Conservation (phyloP, 1,140 invertebrate genomes). For the Spodoptera frugiperda region DNA sequence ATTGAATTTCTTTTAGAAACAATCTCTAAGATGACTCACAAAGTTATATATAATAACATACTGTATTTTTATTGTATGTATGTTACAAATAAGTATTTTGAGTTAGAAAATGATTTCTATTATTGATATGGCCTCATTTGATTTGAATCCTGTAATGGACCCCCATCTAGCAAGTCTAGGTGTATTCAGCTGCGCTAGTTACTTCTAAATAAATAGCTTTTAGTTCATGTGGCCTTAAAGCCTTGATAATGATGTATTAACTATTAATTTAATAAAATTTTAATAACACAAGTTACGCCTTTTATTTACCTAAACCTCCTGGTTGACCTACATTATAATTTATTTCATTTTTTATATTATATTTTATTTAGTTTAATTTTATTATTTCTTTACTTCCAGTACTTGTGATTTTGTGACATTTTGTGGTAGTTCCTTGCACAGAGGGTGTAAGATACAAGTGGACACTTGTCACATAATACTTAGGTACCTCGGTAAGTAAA, state of each 20-base stretch:
- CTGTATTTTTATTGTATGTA: slow-evolving; percentile 8
- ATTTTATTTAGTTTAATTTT: too few relatives aligned
- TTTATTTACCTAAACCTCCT: neutral
- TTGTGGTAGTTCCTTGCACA: too few relatives aligned
- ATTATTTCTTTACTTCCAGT: too few relatives aligned
- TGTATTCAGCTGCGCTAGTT: slow-evolving; percentile 48
- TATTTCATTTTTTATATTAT: too few relatives aligned
- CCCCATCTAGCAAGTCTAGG: slow-evolving; percentile 59
- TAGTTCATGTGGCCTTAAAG: slow-evolving; percentile 60
- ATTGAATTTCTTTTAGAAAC: slow-evolving; percentile 3
- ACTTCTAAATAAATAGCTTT: slow-evolving; percentile 55
- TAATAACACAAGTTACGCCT: slow-evolving; percentile 45
- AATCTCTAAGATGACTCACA: slow-evolving; percentile 31
- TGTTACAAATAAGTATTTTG: slow-evolving; percentile 42
- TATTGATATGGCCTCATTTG: slow-evolving; percentile 25
- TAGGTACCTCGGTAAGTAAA: too few relatives aligned
- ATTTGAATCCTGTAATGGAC: slow-evolving; percentile 22
- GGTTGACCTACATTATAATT: too few relatives aligned
- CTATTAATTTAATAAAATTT: slow-evolving; percentile 60
- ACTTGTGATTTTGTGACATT: too few relatives aligned
- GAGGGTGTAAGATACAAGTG: too few relatives aligned
- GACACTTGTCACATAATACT: too few relatives aligned
- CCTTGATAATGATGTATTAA: slow-evolving; percentile 62
- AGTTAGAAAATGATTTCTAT: slow-evolving; percentile 46
- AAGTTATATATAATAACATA: slow-evolving; percentile 30